Conservation (phyloP, 2,113 vertebrate genomes). For the Ammospiza nelsoni region DNA sequence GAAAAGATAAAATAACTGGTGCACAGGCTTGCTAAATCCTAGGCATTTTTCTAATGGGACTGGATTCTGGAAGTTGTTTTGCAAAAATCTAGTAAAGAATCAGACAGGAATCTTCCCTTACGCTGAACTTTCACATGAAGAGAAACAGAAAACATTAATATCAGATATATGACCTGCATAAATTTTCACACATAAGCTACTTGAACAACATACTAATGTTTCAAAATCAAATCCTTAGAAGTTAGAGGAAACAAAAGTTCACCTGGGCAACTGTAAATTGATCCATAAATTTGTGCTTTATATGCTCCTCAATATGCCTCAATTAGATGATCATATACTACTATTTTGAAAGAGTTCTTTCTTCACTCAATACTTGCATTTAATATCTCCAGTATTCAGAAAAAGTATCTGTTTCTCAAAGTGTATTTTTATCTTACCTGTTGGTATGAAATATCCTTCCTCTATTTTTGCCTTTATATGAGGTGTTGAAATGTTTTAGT, state of each 20-base stretch:
- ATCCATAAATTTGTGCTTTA: not conserved
- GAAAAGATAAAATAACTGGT: not conserved
- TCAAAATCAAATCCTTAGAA: not conserved
- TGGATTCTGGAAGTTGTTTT: not conserved
- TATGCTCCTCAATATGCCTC: not conserved
- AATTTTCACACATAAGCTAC: not conserved
- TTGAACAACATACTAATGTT: not conserved
- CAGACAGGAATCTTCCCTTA: not conserved
- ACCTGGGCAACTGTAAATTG: not conserved
- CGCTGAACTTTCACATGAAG: not conserved
- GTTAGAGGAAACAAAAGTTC: not conserved
- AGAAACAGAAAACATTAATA: not conserved
- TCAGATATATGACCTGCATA: not conserved
- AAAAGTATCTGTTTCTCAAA: not conserved
- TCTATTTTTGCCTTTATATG: not conserved
- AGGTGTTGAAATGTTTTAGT: not conserved
- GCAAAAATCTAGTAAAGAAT: not conserved
- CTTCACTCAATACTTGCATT: not conserved
- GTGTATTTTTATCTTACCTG: not conserved
- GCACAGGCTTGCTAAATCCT: not conserved
- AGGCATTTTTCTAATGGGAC: not conserved
- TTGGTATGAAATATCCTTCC: not conserved
- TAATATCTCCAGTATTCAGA: not conserved
- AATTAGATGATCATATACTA: not conserved
- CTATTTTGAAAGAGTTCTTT: not conserved